phyloP scores from a whole-genome alignment of 2,797 vertebrate species.

The Merluccius polli region DNA sequence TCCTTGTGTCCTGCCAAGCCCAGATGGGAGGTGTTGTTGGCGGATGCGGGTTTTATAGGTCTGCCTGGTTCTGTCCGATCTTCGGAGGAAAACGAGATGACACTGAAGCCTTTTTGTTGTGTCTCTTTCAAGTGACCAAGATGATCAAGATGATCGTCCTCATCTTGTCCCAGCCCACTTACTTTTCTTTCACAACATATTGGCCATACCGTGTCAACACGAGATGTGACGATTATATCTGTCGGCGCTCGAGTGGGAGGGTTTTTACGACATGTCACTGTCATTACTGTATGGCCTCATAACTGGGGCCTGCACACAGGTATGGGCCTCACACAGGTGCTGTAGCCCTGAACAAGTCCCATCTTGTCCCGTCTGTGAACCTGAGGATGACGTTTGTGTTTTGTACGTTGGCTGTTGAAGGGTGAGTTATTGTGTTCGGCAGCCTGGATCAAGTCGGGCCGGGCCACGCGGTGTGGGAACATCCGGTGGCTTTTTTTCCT shows the following conservation, averaged over 20 bases:
- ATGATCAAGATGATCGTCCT: no score
- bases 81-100: neutral
- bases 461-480: neutral
- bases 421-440: neutral
- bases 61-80: neutral
- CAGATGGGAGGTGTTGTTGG: no score
- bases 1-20: neutral
- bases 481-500: neutral
- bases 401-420: neutral
- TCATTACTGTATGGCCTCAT: no score
- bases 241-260: no score
- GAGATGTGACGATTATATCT: no score
- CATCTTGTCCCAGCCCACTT: no score
- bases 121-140: no score
- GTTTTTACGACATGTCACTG: neutral
- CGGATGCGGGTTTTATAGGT: no score
- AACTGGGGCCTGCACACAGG: no score
- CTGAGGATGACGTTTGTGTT: neutral
- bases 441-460: neutral
- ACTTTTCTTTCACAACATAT: neutral
- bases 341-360: conserved; percentile 13
- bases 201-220: neutral
- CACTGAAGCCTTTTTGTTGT: neutral
- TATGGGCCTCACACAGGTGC: no score
- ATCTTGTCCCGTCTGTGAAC: conserved; percentile 22